A percentile compares a stretch with the other conserved stretches of the same genome.
phyloP scores from a whole-genome alignment of 1,140 invertebrate species.

The Brachionus manjavacas region DNA sequence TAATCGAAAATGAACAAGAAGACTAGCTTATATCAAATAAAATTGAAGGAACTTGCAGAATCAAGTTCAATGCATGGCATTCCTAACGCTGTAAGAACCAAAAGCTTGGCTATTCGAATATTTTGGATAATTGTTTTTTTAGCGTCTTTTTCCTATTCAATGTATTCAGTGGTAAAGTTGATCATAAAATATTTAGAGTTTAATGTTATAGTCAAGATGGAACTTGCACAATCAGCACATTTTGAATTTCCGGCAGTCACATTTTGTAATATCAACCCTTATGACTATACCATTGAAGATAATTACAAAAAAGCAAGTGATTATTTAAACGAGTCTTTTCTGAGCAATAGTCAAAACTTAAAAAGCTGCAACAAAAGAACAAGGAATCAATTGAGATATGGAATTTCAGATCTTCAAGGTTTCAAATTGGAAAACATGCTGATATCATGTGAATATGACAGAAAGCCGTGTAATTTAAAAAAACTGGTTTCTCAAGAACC shows the following conservation, averaged over 20 bases:
- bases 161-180: not conserved
- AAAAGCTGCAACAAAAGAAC: not conserved
- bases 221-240: not conserved
- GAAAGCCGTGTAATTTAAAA: not conserved
- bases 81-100: not conserved
- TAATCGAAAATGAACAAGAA: not conserved
- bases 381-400: not conserved
- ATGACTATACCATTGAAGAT: not conserved
- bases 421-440: conserved; percentile 7
- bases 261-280: conserved; percentile 18
- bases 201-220: not conserved
- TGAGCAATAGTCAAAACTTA: not conserved
- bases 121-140: not conserved
- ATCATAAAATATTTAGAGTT: not conserved
- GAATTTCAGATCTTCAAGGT: not conserved
- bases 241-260: conserved; percentile 20
- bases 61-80: not conserved
- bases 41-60: not conserved
- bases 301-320: not conserved
- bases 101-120: not conserved
- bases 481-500: not conserved
- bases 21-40: not conserved
- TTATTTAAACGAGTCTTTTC: not conserved
- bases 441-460: not conserved
- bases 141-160: not conserved